phyloP scores from a whole-genome alignment of 53 echinoderm and acorn worm genomes.

The Echinometra lucunter region DNA sequence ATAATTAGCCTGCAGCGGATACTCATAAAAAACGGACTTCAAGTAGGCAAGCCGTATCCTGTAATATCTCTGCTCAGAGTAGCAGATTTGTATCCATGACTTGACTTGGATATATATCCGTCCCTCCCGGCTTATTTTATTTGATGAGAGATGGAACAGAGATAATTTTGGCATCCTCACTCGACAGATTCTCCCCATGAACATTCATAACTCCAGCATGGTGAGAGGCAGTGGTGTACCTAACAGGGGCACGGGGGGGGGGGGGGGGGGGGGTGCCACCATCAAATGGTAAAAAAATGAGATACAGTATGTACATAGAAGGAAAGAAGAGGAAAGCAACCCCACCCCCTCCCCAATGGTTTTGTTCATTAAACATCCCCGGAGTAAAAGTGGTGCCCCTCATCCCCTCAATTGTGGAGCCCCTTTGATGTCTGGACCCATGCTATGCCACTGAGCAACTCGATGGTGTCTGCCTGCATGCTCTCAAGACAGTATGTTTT shows the following conservation, averaged over 20 bases:
- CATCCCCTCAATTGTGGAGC: too few relatives aligned
- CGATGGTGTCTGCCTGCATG: not conserved
- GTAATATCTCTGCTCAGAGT: not conserved
- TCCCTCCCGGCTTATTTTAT: constrained; percentile 15
- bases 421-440: too few relatives aligned
- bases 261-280: too few relatives aligned
- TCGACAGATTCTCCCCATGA: not conserved
- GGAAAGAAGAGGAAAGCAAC: too few relatives aligned
- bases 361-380: too few relatives aligned
- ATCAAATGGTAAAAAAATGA: too few relatives aligned
- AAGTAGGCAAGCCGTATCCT: not conserved
- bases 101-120: constrained; percentile 15
- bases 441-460: too few relatives aligned
- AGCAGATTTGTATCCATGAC: constrained; percentile 6
- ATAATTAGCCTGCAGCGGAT: not conserved
- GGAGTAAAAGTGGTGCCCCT: too few relatives aligned
- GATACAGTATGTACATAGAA: too few relatives aligned
- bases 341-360: too few relatives aligned
- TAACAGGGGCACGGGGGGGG: too few relatives aligned
- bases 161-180: constrained; percentile 35
- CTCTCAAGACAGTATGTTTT: not conserved
- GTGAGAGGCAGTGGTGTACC: too few relatives aligned
- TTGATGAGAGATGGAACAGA: constrained; percentile 35
- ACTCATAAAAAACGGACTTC: not conserved
- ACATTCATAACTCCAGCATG: not conserved